These are phyloP conservation scores for Megaceryle alcyon DNA, from an alignment of 2,797 vertebrate species.

Conservation along the genomic window DNA sequence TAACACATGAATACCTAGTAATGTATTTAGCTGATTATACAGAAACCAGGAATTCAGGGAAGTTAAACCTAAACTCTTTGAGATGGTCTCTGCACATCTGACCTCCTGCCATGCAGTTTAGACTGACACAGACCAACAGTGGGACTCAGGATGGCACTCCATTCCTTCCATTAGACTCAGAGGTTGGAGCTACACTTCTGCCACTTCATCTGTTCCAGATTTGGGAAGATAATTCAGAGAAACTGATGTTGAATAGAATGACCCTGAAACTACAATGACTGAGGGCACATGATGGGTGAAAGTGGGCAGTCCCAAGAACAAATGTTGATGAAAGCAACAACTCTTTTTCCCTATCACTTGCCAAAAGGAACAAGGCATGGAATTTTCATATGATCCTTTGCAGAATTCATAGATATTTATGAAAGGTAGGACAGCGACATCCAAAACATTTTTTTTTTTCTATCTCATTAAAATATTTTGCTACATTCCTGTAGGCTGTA, in stretches of 20 bases:
- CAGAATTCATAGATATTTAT: neutral
- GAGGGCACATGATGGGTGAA: neutral
- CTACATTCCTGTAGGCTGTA: neutral
- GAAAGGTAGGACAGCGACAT: neutral
- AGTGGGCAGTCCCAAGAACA: neutral
- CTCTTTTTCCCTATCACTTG: neutral
- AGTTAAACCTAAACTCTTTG: neutral
- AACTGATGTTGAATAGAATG: neutral
- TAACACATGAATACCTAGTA: neutral
- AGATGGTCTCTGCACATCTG: neutral
- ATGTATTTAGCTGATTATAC: neutral
- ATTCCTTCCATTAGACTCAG: neutral
- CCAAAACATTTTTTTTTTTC: neutral
- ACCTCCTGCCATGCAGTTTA: neutral
- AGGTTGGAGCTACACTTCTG: rapidly evolving
- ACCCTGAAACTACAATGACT: neutral
- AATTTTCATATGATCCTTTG: neutral
- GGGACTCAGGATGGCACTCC: neutral
- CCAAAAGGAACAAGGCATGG: neutral
- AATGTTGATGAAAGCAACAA: neutral
- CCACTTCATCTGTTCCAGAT: neutral
- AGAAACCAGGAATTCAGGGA: neutral
- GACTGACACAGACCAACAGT: neutral
- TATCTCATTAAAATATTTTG: neutral
- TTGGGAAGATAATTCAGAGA: neutral